Base-by-base conservation (phyloP, 2,113 vertebrate genomes). In the Chionodraco myersi region DNA sequence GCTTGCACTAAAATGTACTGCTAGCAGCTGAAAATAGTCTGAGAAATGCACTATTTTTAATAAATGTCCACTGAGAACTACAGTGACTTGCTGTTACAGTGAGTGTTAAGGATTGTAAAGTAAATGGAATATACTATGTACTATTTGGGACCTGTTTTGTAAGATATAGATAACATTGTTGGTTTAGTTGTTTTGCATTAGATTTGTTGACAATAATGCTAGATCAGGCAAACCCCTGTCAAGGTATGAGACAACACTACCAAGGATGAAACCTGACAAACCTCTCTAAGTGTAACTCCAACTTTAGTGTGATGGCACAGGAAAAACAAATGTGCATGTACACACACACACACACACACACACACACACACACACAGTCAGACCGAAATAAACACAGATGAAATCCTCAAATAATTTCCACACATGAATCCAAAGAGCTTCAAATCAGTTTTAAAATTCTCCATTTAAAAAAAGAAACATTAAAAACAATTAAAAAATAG, bases 401-500 rank as follows among this genome's bases (percentile, higher is more conserved):
- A 51, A 65, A 72, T 64, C 59, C 45, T 63, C 7, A n/a, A 67
- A 78, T 74, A 10, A 41, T 30, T 48, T 66, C 15, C 16, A 80
- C 56, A 60, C 8, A 23, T 41, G 23, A 77, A 72, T 18, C 74
- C 72, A 68, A 56, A 67, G 23, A 86, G 36, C 10, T 79, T 88
- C 62, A 89, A 88, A 90, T 81, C 65, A 67, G 15, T 68, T 80
- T 79, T 45, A 79, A 84, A 84, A 36, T 18, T 77, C 56, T 72
- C 72, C 63, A 65, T 18, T 60, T 11, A 86, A 88, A 84, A 64
- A 53, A 41, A 68, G 21, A 57, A 49, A 79, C 9, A 70, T 61
- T 21, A 47, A 62, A 60, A 74, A 86, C 36, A 85, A 88, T 77
- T 72, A 68, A 79, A 85, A 85, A 86, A 81, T 70, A 77, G 62